phyloP scores from a whole-genome alignment of 1,140 invertebrate species.

The Plectrocnemia conspersa region DNA sequence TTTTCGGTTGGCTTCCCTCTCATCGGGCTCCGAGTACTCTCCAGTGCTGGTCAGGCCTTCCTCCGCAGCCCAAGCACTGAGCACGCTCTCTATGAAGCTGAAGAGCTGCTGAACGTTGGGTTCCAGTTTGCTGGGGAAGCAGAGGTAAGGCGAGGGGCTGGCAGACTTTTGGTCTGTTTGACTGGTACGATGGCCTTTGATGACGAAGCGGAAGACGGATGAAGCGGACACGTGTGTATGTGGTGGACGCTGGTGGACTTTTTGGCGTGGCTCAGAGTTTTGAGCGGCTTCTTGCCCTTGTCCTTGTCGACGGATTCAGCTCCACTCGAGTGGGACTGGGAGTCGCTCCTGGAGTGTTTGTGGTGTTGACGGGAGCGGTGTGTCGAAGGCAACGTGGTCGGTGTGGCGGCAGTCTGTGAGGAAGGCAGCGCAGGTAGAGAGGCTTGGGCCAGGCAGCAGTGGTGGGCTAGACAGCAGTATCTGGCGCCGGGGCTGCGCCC shows the following conservation, averaged over 20 bases:
- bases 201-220: slow-evolving; percentile 45
- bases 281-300: slow-evolving; percentile 35
- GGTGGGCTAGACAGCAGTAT: slow-evolving; percentile 48
- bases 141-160: slow-evolving; percentile 44
- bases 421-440: slow-evolving; percentile 41
- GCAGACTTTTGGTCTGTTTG: slow-evolving; percentile 13
- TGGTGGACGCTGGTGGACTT: slow-evolving; percentile 40
- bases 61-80: slow-evolving; percentile 64
- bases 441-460: slow-evolving; percentile 44
- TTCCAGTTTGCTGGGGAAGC: slow-evolving; percentile 54
- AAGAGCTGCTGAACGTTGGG: slow-evolving; percentile 74
- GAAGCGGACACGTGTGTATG: slow-evolving; percentile 47
- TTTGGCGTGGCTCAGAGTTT: slow-evolving; percentile 38
- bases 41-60: slow-evolving; percentile 62
- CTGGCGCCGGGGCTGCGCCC: slow-evolving; percentile 44
- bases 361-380: slow-evolving; percentile 39
- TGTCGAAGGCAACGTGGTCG: slow-evolving; percentile 40
- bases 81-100: slow-evolving; percentile 67
- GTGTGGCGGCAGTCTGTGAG: slow-evolving; percentile 36
- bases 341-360: slow-evolving; percentile 42
- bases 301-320: slow-evolving; percentile 44
- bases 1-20: slow-evolving; percentile 58
- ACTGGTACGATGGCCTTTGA: slow-evolving; percentile 42
- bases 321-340: slow-evolving; percentile 45
- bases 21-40: slow-evolving; percentile 59